Conservation (phyloP, 2,888 invertebrate genomes). For the Odontomyia ornata region DNA sequence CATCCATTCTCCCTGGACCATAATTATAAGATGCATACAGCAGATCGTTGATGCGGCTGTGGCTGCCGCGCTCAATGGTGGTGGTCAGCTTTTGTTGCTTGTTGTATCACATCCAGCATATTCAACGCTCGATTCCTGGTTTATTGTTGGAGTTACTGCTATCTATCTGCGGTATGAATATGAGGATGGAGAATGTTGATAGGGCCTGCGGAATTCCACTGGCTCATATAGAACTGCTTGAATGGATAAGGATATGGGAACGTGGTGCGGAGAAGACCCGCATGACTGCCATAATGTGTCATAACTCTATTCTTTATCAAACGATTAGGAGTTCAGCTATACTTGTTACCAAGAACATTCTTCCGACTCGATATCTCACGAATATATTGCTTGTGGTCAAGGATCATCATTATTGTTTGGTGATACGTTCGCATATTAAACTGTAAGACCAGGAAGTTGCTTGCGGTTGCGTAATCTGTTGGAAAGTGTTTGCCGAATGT, state of each 20-base stretch:
- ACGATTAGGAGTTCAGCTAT: conserved; percentile 28
- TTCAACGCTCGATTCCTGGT: neutral
- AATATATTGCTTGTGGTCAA: neutral
- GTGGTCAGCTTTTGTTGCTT: conserved; percentile 15
- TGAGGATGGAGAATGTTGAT: conserved; percentile 13
- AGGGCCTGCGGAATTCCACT: neutral
- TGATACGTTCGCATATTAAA: no score
- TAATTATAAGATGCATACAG: conserved; percentile 28
- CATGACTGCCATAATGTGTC: conserved; percentile 25
- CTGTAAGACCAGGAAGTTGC: no score
- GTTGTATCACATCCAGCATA: neutral
- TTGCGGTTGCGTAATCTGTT: no score
- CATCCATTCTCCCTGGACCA: conserved; percentile 18
- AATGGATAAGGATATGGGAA: neutral
- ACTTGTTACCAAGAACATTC: neutral
- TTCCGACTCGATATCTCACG: neutral
- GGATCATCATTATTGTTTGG: neutral
- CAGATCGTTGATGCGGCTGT: neutral
- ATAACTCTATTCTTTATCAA: conserved; percentile 35
- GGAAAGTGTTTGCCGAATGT: no score
- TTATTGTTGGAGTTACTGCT: neutral
- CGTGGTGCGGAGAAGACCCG: neutral
- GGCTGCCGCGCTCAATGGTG: neutral
- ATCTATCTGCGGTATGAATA: neutral
- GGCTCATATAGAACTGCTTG: neutral